Conservation (phyloP, 2,113 vertebrate genomes). For the Ictidomys tridecemlineatus region DNA sequence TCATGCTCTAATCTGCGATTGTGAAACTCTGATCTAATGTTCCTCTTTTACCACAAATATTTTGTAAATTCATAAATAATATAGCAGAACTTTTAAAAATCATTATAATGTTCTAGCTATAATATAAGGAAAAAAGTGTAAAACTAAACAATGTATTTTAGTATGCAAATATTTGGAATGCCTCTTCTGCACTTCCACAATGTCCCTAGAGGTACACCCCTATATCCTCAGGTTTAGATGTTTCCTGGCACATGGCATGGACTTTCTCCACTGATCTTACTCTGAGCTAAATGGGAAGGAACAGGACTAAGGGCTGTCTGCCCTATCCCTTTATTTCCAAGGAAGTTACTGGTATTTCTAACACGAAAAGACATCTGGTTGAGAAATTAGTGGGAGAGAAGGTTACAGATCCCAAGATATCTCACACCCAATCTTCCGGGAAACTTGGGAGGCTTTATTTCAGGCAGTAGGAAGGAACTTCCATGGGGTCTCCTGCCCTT, state of each 20-base stretch:
- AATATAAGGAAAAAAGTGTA: not conserved
- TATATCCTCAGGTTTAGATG: not conserved
- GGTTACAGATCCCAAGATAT: not conserved
- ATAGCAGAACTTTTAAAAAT: not conserved
- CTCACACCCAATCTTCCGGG: not conserved
- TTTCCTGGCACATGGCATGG: fast-evolving
- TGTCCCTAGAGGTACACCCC: not conserved
- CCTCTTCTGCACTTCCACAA: not conserved
- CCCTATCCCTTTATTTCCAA: not conserved
- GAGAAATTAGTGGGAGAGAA: not conserved
- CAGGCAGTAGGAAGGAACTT: not conserved
- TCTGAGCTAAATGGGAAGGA: not conserved
- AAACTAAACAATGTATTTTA: not conserved
- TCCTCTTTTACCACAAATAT: not conserved
- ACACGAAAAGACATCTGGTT: not conserved
- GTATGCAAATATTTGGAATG: not conserved
- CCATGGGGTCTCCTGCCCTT: fast-evolving
- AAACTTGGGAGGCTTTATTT: not conserved
- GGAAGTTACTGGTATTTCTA: not conserved
- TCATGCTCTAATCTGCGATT: not conserved
- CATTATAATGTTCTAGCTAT: not conserved
- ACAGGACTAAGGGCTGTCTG: too few species aligned
- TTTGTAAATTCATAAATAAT: not conserved
- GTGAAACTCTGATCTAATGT: not conserved
- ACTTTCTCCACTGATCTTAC: not conserved